Evolutionary conservation across 2,113 vertebrate species (phyloP).

Genomic region (Arothron firmamentum): DNA sequence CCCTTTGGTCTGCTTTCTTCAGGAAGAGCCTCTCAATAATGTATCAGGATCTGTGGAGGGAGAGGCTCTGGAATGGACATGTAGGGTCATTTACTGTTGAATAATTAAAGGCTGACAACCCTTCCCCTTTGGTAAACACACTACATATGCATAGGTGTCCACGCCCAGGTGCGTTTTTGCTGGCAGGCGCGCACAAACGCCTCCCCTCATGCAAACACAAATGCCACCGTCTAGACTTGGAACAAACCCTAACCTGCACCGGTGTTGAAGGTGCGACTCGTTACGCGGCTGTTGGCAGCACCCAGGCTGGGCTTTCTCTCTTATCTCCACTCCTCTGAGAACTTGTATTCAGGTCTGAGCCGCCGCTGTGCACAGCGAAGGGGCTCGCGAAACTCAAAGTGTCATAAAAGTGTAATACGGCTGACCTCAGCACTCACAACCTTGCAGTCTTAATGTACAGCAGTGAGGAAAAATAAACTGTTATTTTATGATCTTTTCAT

Average conservation of each 20-base stretch:
- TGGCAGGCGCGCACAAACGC: constrained; percentile 22
- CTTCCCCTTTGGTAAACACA: constrained; percentile 56
- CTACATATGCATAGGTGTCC: constrained; percentile 53
- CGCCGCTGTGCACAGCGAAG: constrained; percentile 62
- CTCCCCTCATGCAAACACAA: constrained; percentile 22
- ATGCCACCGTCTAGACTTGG: constrained; percentile 42
- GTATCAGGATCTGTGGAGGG: constrained; percentile 57
- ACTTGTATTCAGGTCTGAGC: constrained; percentile 90
- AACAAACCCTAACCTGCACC: constrained; percentile 31
- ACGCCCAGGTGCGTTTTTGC: constrained; percentile 44
- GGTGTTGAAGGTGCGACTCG: constrained; percentile 56
- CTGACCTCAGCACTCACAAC: constrained; percentile 93
- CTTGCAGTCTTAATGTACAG: constrained; percentile 99
- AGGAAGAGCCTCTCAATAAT: constrained; percentile 68
- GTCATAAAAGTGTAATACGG: constrained; percentile 84
- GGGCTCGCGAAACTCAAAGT: constrained; percentile 80
- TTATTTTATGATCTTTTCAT: constrained; percentile 99
- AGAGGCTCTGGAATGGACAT: constrained; percentile 58
- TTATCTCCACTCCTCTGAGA: constrained; percentile 82
- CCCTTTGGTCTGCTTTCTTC: constrained; percentile 51
- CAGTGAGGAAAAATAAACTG: constrained; percentile 89
- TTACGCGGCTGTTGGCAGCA: constrained; percentile 70
- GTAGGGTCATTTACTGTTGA: constrained; percentile 61
- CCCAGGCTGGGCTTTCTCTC: constrained; percentile 74
- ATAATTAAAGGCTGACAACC: constrained; percentile 61